phyloP scores from a whole-genome alignment of 2,797 vertebrate genomes.

The Pseudomugil tenellus region DNA sequence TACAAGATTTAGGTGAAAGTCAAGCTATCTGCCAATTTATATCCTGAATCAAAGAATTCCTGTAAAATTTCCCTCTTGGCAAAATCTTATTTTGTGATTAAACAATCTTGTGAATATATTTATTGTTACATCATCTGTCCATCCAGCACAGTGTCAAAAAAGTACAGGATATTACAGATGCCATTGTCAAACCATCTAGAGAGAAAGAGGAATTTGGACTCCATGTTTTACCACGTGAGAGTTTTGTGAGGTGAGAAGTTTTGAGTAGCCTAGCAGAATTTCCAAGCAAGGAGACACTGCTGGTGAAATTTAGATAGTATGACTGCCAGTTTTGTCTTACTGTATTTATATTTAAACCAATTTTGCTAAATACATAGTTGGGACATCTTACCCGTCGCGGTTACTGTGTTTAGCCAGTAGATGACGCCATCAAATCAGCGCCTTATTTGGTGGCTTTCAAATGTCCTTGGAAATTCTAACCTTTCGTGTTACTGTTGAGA shows the following conservation, averaged over 20 bases:
- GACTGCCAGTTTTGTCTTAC: neutral
- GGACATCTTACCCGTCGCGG: neutral
- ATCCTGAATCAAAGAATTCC: no score
- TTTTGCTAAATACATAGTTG: neutral
- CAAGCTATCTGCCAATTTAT: no score
- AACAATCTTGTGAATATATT: no score
- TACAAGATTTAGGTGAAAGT: no score
- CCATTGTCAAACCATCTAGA: neutral
- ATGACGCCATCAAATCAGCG: constrained; percentile 9
- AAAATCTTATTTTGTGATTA: no score
- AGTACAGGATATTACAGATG: neutral
- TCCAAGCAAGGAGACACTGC: neutral
- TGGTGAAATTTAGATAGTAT: neutral
- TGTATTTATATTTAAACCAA: neutral
- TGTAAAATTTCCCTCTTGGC: no score
- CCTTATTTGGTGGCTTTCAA: constrained; percentile 5
- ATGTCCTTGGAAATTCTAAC: neutral
- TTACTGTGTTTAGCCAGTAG: constrained; percentile 21
- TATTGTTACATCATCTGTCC: no score
- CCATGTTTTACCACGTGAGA: neutral
- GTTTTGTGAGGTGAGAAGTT: neutral
- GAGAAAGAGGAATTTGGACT: neutral
- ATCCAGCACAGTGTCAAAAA: neutral
- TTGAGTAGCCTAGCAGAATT: neutral
- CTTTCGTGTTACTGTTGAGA: neutral